Evolutionary conservation across 2,888 invertebrate species (phyloP).

Genomic region (Caenorhabditis afra): DNA sequence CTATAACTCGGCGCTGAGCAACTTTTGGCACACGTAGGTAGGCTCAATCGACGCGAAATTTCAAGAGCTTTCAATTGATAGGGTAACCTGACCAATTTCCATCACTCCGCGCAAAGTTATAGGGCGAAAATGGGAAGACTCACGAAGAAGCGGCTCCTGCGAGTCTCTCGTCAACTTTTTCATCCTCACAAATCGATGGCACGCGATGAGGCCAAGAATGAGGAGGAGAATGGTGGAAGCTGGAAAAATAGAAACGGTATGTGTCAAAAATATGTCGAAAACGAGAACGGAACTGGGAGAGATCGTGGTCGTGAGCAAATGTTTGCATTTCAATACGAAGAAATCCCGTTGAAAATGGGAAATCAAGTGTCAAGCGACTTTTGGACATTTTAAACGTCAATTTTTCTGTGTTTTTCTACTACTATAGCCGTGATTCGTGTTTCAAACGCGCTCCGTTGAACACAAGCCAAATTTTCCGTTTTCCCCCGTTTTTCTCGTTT

Average conservation of each 20-base stretch:
- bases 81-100: too few species aligned
- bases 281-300: neutral
- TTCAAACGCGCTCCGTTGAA: too few species aligned
- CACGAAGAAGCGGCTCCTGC: conserved; percentile 43
- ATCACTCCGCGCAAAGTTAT: too few species aligned
- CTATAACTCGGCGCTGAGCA: too few species aligned
- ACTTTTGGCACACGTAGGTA: too few species aligned
- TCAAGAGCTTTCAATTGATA: too few species aligned
- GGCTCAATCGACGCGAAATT: too few species aligned
- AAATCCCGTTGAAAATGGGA: neutral
- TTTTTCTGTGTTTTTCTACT: too few species aligned
- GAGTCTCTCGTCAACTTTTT: conserved; percentile 40
- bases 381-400: conserved; percentile 8
- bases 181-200: conserved; percentile 32
- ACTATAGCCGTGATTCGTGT: too few species aligned
- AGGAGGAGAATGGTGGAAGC: conserved; percentile 33
- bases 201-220: conserved; percentile 44
- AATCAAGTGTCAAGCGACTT: conserved; percentile 3
- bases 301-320: conserved; percentile 31
- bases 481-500: too few species aligned
- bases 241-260: conserved; percentile 2
- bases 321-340: conserved; percentile 1
- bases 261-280: conserved; percentile 36
- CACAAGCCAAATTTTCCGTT: too few species aligned
- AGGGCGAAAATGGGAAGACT: conserved; percentile 4